Evolutionary conservation across 2,797 vertebrate species (phyloP), one percentile per base, ranked within the genome.

Genomic region (Discoglossus pictus): DNA sequence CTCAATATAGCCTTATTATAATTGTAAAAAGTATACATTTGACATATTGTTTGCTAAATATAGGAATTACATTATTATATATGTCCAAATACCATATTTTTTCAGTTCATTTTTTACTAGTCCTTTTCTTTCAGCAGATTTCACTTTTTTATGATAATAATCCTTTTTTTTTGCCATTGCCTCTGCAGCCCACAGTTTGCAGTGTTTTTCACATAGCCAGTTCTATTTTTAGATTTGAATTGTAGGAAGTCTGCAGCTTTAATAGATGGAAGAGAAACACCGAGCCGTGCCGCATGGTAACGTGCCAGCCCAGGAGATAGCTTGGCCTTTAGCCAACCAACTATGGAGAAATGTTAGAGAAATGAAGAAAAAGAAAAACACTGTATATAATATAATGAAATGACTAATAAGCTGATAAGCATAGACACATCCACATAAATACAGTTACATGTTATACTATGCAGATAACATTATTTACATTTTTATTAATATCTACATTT

Each of bases 181-280:
- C 63, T 63, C 46, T 56, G 68, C 51, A 67, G 54, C 64, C 53
- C 50, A 59, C 53, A 40, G 64, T 59, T 67, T 79, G 80, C 86
- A 85, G 88, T 89, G 88, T 89, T 89, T 88, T 84, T 88, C 92
- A 85, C 89, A 89, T 90, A 89, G 88, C 83, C 73, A 80, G 80
- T 77, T 88, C 90, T 96, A 96, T 96, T 96, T 97, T 92, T 92
- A 93, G 89, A 82, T 75, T n/a, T 91, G 89, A 92, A 93, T 90
- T 85, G 86, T 85, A 92, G 93, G 91, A 94, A 93, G 87, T 88
- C 85, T 84, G 82, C 78, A 60, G 86, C 87, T 87, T 88, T 90
- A 86, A 89, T 89, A 91, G 89, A 83, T 81, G 86, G 87, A 84
- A 84, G 81, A 81, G 80, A 78, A 81, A 73, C 75, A 75, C 65